Percentiles rank a stretch among this genome's conserved stretches.
Conservation (phyloP, 2,888 invertebrate species). For the Drosophila sordidapex region DNA sequence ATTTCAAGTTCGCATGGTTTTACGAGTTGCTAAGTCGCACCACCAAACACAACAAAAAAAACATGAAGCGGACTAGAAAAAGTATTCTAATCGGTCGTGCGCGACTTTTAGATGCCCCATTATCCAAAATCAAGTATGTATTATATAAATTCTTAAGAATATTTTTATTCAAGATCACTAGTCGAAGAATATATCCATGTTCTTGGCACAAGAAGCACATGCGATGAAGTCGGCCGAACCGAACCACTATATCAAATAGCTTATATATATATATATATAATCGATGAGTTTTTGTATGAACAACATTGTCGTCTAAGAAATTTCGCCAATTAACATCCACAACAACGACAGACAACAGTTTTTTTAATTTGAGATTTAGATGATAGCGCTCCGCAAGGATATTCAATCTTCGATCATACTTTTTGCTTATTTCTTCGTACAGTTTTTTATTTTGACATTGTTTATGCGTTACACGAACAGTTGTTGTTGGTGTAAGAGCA, state of each 20-base stretch:
- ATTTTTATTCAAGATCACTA: neutral
- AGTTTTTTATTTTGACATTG: conserved; percentile 6
- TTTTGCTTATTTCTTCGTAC: neutral
- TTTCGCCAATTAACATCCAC: neutral
- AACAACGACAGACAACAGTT: neutral
- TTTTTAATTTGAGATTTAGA: neutral
- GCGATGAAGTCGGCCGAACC: neutral
- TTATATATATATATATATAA: too few species aligned
- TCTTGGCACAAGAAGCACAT: neutral
- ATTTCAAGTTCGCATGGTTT: conserved; percentile 42
- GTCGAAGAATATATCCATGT: neutral
- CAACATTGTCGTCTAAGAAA: neutral
- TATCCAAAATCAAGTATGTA: neutral
- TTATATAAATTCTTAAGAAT: neutral
- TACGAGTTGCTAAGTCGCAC: conserved; percentile 64
- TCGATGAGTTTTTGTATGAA: neutral
- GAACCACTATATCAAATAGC: too few species aligned
- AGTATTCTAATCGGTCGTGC: fast-evolving
- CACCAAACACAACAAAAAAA: conserved; percentile 27
- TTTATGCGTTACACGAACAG: conserved; percentile 12
- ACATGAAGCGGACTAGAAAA: conserved; percentile 9
- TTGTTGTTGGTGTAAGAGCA: conserved; percentile 14
- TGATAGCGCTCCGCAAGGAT: neutral
- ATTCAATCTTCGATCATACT: neutral
- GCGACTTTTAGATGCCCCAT: neutral